Percentiles rank a stretch among this genome's conserved stretches.
Evolutionary conservation across 2,888 invertebrate genomes (phyloP).

Genomic region (Apotomis turbidana): DNA sequence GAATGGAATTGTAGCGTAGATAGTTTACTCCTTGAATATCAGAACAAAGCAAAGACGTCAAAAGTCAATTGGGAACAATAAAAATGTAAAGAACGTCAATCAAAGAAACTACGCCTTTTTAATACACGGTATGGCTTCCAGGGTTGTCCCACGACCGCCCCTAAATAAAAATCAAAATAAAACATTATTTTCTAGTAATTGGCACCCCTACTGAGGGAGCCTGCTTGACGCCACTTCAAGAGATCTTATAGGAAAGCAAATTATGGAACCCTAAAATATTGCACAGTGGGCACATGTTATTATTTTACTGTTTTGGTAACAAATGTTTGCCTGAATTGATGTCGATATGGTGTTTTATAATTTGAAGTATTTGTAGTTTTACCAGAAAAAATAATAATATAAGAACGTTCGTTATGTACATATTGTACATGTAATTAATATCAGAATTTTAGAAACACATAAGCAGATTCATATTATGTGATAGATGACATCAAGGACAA

Average conservation of each 20-base stretch:
- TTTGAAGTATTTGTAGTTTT: not conserved
- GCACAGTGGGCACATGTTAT: constrained; percentile 67
- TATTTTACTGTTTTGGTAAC: constrained; percentile 68
- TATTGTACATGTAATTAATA: too few relatives aligned
- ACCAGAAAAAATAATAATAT: too few relatives aligned
- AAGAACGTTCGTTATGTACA: too few relatives aligned
- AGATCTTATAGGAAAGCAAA: constrained; percentile 80
- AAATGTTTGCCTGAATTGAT: constrained; percentile 13
- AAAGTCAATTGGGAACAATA: constrained; percentile 74
- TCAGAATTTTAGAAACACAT: too few relatives aligned
- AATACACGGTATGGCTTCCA: constrained; percentile 80
- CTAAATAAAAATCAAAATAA: constrained; percentile 81
- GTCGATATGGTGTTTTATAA: not conserved
- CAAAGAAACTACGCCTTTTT: constrained; percentile 74
- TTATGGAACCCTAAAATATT: constrained; percentile 59
- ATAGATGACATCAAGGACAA: too few relatives aligned
- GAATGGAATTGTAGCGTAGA: too few relatives aligned
- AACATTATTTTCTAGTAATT: constrained; percentile 81
- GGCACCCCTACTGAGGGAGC: constrained; percentile 77
- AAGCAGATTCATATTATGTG: too few relatives aligned
- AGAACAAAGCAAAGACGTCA: constrained; percentile 47
- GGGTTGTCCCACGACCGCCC: constrained; percentile 82
- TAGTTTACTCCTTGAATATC: too few relatives aligned
- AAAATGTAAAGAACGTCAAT: constrained; percentile 75
- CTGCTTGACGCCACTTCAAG: constrained; percentile 77